Conservation (phyloP, 1,140 invertebrate species). For the Drosophila mayri region DNA sequence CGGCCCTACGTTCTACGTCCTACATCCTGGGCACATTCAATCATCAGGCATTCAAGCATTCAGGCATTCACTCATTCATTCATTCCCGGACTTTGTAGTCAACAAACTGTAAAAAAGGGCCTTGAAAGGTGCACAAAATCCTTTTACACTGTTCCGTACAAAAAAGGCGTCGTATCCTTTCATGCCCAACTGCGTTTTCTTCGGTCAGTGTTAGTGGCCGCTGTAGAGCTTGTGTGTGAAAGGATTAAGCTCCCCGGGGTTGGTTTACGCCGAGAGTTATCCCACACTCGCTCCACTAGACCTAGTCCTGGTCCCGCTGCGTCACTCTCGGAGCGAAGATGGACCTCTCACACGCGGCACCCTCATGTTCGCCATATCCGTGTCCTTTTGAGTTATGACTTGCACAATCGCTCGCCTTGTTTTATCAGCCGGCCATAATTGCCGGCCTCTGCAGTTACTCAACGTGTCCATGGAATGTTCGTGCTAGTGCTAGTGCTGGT, state of each 20-base stretch:
- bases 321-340: slow-evolving; percentile 59
- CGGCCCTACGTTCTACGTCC: neutral
- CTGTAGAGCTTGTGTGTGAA: slow-evolving; percentile 36
- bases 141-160: slow-evolving; percentile 64
- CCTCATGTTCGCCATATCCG: slow-evolving; percentile 42
- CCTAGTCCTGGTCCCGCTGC: slow-evolving; percentile 28
- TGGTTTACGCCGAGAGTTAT: slow-evolving; percentile 5
- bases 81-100: slow-evolving; percentile 53
- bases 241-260: slow-evolving; percentile 22
- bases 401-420: slow-evolving; percentile 66
- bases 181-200: slow-evolving; percentile 74
- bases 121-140: slow-evolving; percentile 80
- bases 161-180: slow-evolving; percentile 72
- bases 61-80: slow-evolving; percentile 41
- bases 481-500: neutral
- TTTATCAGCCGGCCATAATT: slow-evolving; percentile 63
- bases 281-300: slow-evolving; percentile 29
- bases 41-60: slow-evolving; percentile 72
- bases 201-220: slow-evolving; percentile 68
- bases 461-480: neutral
- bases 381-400: slow-evolving; percentile 74
- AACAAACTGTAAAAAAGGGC: slow-evolving; percentile 69
- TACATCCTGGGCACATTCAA: slow-evolving; percentile 51
- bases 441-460: slow-evolving; percentile 19
- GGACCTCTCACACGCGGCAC: slow-evolving; percentile 47